Percentiles rank a stretch among this genome's conserved stretches.
Conservation (phyloP, 2,113 vertebrate species). For the Paramormyrops kingsleyae region DNA sequence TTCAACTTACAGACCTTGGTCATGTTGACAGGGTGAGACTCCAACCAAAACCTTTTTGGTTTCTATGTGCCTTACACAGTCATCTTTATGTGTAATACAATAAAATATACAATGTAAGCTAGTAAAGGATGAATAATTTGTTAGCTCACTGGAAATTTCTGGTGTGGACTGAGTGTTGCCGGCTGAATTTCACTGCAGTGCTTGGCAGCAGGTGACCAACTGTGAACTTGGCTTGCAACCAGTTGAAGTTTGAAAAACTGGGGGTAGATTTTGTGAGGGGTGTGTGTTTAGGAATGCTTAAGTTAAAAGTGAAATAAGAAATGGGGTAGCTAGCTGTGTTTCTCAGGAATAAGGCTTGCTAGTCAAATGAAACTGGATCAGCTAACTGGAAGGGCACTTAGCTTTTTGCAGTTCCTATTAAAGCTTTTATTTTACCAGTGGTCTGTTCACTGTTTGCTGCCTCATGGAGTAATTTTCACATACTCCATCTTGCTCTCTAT, state of each 20-base stretch:
- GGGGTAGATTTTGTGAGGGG: not conserved
- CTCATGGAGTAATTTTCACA: not conserved
- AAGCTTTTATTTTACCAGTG: not conserved
- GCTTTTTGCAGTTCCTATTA: not conserved
- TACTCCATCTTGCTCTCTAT: not conserved
- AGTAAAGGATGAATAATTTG: not conserved
- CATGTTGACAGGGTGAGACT: not conserved
- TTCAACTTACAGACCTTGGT: not conserved
- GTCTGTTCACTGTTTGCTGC: not conserved
- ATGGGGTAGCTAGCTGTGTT: not conserved
- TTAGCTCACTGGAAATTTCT: not conserved
- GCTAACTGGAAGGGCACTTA: not conserved
- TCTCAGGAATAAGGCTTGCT: not conserved
- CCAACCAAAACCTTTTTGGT: not conserved
- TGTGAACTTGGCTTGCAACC: not conserved
- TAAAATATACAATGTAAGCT: not conserved
- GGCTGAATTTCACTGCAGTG: not conserved
- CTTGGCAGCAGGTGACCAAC: not conserved
- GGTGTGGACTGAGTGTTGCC: not conserved
- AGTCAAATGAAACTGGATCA: not conserved
- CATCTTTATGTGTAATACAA: not conserved
- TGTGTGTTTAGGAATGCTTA: not conserved
- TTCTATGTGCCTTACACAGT: not conserved
- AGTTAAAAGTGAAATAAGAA: not conserved
- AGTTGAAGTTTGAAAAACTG: not conserved